Evolutionary conservation across 92 coral and sea anemone genomes (phyloP).

Genomic region (Galaxea fascicularis): DNA sequence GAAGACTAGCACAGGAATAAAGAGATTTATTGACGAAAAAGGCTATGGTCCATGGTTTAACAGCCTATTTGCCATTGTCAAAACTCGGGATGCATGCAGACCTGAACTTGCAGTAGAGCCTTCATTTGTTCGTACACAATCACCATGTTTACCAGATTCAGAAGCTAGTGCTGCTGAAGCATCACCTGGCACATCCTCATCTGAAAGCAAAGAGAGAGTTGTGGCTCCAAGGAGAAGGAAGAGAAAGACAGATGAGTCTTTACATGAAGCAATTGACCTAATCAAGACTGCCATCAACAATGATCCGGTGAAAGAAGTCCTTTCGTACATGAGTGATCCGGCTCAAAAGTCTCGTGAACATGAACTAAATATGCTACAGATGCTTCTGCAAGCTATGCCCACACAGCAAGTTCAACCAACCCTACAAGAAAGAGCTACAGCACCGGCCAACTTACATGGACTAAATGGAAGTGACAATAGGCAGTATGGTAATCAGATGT

Average conservation of each 20-base stretch:
- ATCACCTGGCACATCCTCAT: conserved; percentile 9
- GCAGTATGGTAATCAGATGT: conserved; percentile 36
- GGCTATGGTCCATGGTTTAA: conserved; percentile 54
- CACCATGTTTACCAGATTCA: conserved; percentile 32
- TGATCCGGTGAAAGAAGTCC: conserved; percentile 49
- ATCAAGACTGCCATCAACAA: conserved; percentile 44
- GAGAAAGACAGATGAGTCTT: conserved; percentile 29
- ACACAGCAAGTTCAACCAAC: conserved; percentile 37
- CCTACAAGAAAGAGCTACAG: conserved; percentile 30
- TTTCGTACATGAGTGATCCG: conserved; percentile 21
- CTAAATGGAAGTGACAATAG: conserved; percentile 25
- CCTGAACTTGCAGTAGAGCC: conserved; percentile 64
- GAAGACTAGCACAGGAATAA: conserved; percentile 54
- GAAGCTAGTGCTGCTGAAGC: conserved; percentile 11
- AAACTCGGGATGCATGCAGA: conserved; percentile 63
- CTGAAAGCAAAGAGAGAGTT: conserved; percentile 5
- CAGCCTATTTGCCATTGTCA: conserved; percentile 38
- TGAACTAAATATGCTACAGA: conserved; percentile 48
- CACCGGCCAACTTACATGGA: conserved; percentile 29
- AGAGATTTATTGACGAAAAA: conserved; percentile 48
- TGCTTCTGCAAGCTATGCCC: conserved; percentile 43
- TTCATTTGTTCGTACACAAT: conserved; percentile 26
- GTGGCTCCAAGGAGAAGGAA: not conserved
- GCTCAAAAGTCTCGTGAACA: conserved; percentile 53
- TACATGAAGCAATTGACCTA: conserved; percentile 32